Evolutionary conservation across 1,140 invertebrate species (phyloP), one percentile per base, ranked within the genome.

Genomic region (Ips nitidus): DNA sequence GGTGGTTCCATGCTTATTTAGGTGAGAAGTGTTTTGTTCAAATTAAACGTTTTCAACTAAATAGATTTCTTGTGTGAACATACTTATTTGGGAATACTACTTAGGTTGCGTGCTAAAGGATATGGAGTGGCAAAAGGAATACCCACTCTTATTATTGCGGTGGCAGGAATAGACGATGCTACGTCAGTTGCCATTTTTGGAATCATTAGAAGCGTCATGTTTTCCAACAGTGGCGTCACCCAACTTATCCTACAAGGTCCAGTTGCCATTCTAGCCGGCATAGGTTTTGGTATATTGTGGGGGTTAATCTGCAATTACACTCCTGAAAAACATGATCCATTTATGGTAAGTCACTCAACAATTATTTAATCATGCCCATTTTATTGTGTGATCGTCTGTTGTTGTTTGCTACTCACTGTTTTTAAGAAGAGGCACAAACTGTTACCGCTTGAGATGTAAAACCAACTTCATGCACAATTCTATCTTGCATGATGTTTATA

Each of bases 61-160:
- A 22, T 22, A 22, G 22, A 22, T 22, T 22, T 22, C 22, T 22
- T 22, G 22, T 22, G 22, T 22, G 22, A 22, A 22, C 22, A 22
- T 22, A 22, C 22, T 22, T 22, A 66, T 38, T n/a, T n/a, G 22
- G 36, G 22, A 52, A 41, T 6, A 3, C 61, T 61, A 42, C n/a
- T 50, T 50, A 50, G 71, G 42, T 83, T 98, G 4, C 86, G 94
- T 6, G 86, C 88, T 64, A 90, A 91, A 77, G 93, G 94, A 3
- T 94, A 94, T 76, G 96, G 96, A 1, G 89, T 94, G 3, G 90
- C 91, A 42, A 97, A 98, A 84, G 96, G 96, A 1, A 95, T 99
- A 60, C 95, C 96, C 1, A 98, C 96, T 0, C 82, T 98, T n/a
- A 92, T 98, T 52, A 93, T 98, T 47, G 96, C 96, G 1, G 85